A percentile compares a stretch with the other conserved stretches of the same genome.
Conservation (phyloP, 2,888 invertebrate species). For the Unio delphinus region DNA sequence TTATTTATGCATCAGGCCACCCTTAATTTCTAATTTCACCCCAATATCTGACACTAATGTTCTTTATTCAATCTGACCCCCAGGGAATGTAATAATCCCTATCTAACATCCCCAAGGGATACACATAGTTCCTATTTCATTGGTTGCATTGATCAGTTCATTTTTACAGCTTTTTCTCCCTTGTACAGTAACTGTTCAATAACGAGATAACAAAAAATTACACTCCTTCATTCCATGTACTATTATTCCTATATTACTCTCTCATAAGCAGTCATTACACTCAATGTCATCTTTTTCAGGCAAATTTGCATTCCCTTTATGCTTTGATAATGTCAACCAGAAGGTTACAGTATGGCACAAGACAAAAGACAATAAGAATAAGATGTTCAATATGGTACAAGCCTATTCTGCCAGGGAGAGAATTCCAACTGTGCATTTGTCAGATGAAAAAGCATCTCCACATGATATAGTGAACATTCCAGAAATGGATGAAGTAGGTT, state of each 20-base stretch:
- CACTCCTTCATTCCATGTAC: not conserved
- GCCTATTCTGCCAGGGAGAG: constrained; percentile 19
- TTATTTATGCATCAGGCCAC: too few species aligned
- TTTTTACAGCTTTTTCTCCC: too few species aligned
- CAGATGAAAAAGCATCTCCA: constrained; percentile 11
- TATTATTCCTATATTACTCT: not conserved
- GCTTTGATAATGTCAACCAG: constrained; percentile 24
- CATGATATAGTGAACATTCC: constrained; percentile 13
- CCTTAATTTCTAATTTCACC: too few species aligned
- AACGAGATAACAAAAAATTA: not conserved
- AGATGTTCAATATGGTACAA: constrained; percentile 28
- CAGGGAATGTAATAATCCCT: too few species aligned
- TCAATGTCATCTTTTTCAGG: constrained; percentile 4
- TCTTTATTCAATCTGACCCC: too few species aligned
- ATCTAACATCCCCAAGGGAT: too few species aligned
- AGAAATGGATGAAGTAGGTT: constrained; percentile 10
- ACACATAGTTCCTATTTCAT: too few species aligned
- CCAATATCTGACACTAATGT: too few species aligned
- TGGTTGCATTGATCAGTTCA: too few species aligned
- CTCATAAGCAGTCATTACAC: not conserved
- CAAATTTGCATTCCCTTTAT: constrained; percentile 9
- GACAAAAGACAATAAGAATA: constrained; percentile 15
- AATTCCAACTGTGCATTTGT: constrained; percentile 12
- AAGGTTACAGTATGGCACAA: constrained; percentile 18
- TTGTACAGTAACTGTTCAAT: too few species aligned